Percentiles rank a stretch among this genome's conserved stretches.
These are phyloP conservation scores for Pyrgus malvae DNA, from an alignment of 2,888 invertebrate species.

Conservation along the genomic window DNA sequence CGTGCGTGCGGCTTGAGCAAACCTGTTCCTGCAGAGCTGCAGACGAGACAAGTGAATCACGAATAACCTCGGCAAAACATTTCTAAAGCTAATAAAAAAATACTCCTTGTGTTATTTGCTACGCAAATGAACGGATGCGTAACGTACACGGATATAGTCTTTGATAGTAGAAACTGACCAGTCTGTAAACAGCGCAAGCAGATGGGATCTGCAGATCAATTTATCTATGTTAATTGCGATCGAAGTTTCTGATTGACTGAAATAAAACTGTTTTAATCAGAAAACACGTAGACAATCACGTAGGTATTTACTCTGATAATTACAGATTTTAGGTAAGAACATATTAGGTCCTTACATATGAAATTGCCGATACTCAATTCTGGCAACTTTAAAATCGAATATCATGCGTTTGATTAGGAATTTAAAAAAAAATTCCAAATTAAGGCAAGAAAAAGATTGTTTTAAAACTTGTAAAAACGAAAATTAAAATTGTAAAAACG, in stretches of 20 bases:
- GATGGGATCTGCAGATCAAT: constrained; percentile 7
- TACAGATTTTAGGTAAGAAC: no score
- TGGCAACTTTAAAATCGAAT: no score
- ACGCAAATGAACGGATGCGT: constrained; percentile 19
- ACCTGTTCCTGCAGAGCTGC: constrained; percentile 24
- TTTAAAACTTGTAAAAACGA: no score
- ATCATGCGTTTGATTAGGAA: no score
- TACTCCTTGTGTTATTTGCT: constrained; percentile 11
- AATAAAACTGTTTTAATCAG: no score
- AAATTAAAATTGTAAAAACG: no score
- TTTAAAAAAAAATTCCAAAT: no score
- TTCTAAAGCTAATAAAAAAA: constrained; percentile 8
- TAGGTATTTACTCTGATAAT: no score
- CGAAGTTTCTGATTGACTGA: neutral
- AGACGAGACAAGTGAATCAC: constrained; percentile 25
- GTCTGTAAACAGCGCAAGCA: constrained; percentile 18
- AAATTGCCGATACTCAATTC: no score
- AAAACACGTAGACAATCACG: no score
- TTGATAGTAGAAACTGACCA: constrained; percentile 3
- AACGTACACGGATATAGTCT: constrained; percentile 16
- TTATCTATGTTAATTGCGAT: constrained; percentile 2
- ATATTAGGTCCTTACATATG: no score
- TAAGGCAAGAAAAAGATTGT: no score
- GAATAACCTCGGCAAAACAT: constrained; percentile 17
- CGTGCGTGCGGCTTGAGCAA: constrained; percentile 17